Percentiles rank a stretch among this genome's conserved stretches.
Evolutionary conservation across 2,888 invertebrate species (phyloP).

Genomic region (Cepaea hortensis): DNA sequence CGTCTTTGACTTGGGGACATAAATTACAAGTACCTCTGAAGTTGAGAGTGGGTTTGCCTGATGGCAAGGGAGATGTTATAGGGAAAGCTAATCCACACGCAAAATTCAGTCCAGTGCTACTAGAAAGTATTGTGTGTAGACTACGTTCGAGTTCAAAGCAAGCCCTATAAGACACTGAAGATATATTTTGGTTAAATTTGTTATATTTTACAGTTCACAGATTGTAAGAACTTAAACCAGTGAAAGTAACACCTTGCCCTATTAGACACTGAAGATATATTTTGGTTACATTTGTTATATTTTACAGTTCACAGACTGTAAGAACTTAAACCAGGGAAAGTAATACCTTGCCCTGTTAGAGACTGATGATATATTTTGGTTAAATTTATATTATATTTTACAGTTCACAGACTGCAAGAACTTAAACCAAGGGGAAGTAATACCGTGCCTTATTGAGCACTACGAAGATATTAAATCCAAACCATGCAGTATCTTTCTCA

Average conservation of each 20-base stretch:
- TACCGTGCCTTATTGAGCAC: conserved; percentile 84
- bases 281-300: not conserved
- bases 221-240: conserved; percentile 69
- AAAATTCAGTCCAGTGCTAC: too few relatives aligned
- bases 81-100: too few relatives aligned
- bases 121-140: too few relatives aligned
- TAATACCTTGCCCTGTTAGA: conserved; percentile 83
- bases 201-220: conserved; percentile 62
- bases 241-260: conserved; percentile 78
- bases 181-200: too few relatives aligned
- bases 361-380: conserved; percentile 79
- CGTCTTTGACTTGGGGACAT: too few relatives aligned
- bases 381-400: not conserved
- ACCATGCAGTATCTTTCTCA: conserved; percentile 81
- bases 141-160: too few relatives aligned
- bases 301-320: conserved; percentile 72
- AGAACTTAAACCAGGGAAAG: conserved; percentile 65
- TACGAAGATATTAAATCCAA: conserved; percentile 80
- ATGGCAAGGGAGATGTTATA: too few relatives aligned
- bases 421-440: conserved; percentile 71
- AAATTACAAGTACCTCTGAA: too few relatives aligned
- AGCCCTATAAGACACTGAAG: too few relatives aligned
- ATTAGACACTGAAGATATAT: too few relatives aligned
- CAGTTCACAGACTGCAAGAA: conserved; percentile 72
- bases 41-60: too few relatives aligned